Base-by-base conservation (phyloP, 92 coral and sea anemone genomes). In the Porites cylindrica region DNA sequence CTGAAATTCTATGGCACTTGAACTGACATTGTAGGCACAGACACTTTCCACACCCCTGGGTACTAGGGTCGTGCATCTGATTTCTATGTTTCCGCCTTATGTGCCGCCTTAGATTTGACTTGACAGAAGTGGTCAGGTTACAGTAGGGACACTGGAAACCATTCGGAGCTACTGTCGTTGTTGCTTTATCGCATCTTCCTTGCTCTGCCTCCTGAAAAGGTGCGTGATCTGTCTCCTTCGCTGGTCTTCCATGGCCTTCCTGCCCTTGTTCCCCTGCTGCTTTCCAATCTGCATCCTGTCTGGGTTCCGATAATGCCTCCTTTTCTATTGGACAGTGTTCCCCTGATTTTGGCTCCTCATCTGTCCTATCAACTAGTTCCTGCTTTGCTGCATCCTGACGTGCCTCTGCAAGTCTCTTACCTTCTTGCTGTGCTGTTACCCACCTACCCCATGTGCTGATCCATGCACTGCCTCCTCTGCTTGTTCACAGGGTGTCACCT, bases 21-120 rank as follows among this genome's bases (percentile, higher is more conserved):
- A 83, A 89, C 43, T 53, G 70, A 70, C 92, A 83, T 63, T 89
- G 79, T 20, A 70, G 13, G 72, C 92, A 89, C 62, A 56, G 80
- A 32, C 91, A 88, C 51, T 56, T 81, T 23, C 87, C 81, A 51
- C 58, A 70, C 10, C 73, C 66, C 81, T 88, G 76, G 19, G 20
- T 20, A 68, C 13, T 68, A 6, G 12, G 73, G 43, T 68, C 43
- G 9, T 7, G 29, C 70, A 54, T 12, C 66, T 81, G 19, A 81
- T 38, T 4, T 21, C 68, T 77, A 62, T 82, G 88, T 53, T 88
- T 75, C 51, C 88, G 59, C 24, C 52, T 88, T 1, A 82, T 82
- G 56, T 88, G 91, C 52, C 88, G 60, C 18, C 59, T 81, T 26
- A 82, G 60, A 66, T 78, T 26, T 18, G 51, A 89, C 61, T 64